Percentiles rank a stretch among this genome's conserved stretches.
phyloP scores from a whole-genome alignment of 2,888 invertebrate genomes.

The Apotomis turbidana region DNA sequence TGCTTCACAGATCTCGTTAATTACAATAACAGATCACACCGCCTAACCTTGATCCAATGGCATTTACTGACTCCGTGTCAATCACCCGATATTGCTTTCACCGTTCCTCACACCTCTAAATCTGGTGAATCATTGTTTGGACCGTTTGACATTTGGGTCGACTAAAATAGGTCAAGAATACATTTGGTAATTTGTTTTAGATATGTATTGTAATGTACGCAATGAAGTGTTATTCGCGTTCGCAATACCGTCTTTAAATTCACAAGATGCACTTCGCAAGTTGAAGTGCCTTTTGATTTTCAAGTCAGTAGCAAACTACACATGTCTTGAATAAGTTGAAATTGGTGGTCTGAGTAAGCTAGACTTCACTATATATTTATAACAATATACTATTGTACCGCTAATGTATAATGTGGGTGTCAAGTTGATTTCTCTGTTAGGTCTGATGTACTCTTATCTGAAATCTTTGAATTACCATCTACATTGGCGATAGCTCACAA shows the following conservation, averaged over 20 bases:
- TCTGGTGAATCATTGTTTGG: slow-evolving; percentile 59
- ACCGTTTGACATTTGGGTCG: slow-evolving; percentile 68
- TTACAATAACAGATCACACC: slow-evolving; percentile 49
- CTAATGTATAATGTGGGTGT: slow-evolving; percentile 7
- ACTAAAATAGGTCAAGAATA: slow-evolving; percentile 73
- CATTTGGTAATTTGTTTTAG: slow-evolving; percentile 41
- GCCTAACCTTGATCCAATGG: slow-evolving; percentile 69
- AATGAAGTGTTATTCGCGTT: slow-evolving; percentile 10
- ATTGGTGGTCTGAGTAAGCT: slow-evolving; percentile 3
- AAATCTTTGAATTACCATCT: slow-evolving; percentile 18
- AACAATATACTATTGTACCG: not conserved
- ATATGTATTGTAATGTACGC: slow-evolving; percentile 26
- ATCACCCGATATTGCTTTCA: slow-evolving; percentile 59
- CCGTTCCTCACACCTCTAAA: slow-evolving; percentile 38
- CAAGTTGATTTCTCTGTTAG: slow-evolving; percentile 10
- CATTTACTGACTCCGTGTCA: slow-evolving; percentile 69
- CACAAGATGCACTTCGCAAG: slow-evolving; percentile 2
- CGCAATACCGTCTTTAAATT: slow-evolving; percentile 12
- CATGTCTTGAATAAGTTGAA: slow-evolving; percentile 20
- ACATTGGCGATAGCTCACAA: slow-evolving; percentile 21
- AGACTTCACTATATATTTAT: not conserved
- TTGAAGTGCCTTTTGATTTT: slow-evolving; percentile 6
- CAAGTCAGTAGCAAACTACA: slow-evolving; percentile 1
- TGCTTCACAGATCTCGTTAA: slow-evolving; percentile 29
- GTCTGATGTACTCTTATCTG: slow-evolving; percentile 7